Percentiles rank a stretch among this genome's conserved stretches.
Evolutionary conservation across 2,888 invertebrate genomes (phyloP).

Genomic region (Calliphora vomitoria): DNA sequence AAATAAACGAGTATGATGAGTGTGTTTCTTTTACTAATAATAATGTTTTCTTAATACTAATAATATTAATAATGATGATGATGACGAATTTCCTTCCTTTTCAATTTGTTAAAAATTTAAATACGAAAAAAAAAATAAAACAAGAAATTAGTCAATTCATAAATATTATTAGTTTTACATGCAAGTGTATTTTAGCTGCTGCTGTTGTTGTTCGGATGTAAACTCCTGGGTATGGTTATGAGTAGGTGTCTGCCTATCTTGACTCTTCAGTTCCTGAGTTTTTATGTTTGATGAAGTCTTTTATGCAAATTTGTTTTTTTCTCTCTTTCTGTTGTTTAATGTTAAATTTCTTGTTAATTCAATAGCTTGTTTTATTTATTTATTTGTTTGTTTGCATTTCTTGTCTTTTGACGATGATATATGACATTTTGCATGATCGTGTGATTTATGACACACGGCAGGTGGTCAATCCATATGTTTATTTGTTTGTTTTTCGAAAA

Average conservation of each 20-base stretch:
- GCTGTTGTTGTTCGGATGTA: not conserved
- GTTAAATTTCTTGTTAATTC: slow-evolving; percentile 63
- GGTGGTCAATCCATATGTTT: slow-evolving; percentile 62
- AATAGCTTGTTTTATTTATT: slow-evolving; percentile 28
- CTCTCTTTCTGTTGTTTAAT: slow-evolving; percentile 17
- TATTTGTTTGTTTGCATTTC: slow-evolving; percentile 28
- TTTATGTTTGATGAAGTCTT: slow-evolving; percentile 19
- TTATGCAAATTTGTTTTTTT: slow-evolving; percentile 59
- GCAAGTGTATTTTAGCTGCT: not conserved
- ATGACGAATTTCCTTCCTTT: slow-evolving; percentile 70
- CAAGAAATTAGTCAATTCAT: slow-evolving; percentile 49
- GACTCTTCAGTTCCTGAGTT: slow-evolving; percentile 35
- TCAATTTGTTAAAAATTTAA: slow-evolving; percentile 37
- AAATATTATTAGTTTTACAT: not conserved
- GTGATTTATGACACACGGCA: slow-evolving; percentile 74
- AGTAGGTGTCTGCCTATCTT: slow-evolving; percentile 29
- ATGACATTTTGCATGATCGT: slow-evolving; percentile 73
- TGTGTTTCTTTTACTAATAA: slow-evolving; percentile 17
- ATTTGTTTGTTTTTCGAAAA: slow-evolving; percentile 21
- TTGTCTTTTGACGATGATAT: slow-evolving; percentile 69
- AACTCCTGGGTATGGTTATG: not conserved
- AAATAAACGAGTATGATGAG: not conserved
- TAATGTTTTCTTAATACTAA: slow-evolving; percentile 38
- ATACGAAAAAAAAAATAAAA: too few species aligned
- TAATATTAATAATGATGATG: slow-evolving; percentile 23